Evolutionary conservation across 2,113 vertebrate species (phyloP).

Genomic region (Edolisoma coerulescens): DNA sequence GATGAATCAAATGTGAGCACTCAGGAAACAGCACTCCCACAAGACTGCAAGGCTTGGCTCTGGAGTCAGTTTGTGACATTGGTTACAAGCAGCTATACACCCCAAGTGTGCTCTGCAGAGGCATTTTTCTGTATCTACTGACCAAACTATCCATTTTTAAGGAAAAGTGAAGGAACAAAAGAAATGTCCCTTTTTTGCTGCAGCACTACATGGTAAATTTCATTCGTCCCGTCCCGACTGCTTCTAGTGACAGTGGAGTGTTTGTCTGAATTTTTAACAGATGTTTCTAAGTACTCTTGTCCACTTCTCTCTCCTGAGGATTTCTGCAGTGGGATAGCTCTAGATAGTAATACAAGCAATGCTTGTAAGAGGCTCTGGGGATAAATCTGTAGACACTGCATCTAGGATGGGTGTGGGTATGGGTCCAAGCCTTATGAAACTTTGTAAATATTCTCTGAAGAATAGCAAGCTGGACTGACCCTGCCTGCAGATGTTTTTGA

Average conservation of each 20-base stretch:
- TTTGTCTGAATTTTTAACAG: conserved; percentile 62
- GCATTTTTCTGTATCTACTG: neutral
- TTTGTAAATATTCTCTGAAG: conserved; percentile 54
- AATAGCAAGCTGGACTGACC: conserved; percentile 48
- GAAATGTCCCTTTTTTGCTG: neutral
- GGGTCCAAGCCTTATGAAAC: conserved; percentile 67
- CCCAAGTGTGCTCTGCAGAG: neutral
- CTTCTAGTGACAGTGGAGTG: conserved; percentile 39
- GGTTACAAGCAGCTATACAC: neutral
- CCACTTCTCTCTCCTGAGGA: conserved; percentile 58
- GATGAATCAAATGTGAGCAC: neutral
- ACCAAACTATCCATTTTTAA: neutral
- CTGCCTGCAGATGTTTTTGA: conserved; percentile 64
- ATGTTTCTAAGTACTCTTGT: conserved; percentile 61
- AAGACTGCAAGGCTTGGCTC: neutral
- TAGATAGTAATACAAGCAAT: conserved; percentile 60
- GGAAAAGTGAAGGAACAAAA: neutral
- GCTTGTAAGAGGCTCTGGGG: conserved; percentile 42
- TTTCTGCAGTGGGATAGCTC: conserved; percentile 60
- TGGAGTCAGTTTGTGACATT: neutral
- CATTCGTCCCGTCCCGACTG: neutral
- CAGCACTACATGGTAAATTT: neutral
- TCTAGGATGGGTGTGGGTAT: conserved; percentile 56
- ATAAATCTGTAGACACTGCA: conserved; percentile 55
- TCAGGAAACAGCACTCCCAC: neutral